Evolutionary conservation across 2,888 invertebrate species (phyloP).

Genomic region (Cynaeus angustus): DNA sequence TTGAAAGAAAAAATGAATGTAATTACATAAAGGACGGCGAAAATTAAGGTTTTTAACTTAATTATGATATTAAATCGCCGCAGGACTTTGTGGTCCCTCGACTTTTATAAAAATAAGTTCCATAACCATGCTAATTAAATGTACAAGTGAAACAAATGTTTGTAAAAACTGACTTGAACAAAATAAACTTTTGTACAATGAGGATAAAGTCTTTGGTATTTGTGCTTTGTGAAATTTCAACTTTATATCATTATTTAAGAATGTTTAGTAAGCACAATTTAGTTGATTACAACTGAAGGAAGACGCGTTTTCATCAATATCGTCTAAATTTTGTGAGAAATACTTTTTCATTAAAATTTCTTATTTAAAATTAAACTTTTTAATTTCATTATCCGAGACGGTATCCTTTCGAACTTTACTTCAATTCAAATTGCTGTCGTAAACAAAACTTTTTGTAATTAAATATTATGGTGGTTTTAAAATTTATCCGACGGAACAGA

Average conservation of each 20-base stretch:
- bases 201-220: neutral
- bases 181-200: conserved; percentile 14
- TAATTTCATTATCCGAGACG: conserved; percentile 47
- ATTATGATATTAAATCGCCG: conserved; percentile 48
- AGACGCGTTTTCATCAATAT: conserved; percentile 24
- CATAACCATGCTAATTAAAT: conserved; percentile 38
- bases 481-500: conserved; percentile 1
- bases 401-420: conserved; percentile 45
- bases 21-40: conserved; percentile 40
- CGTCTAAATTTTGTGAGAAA: conserved; percentile 25
- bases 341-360: conserved; percentile 46
- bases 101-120: conserved; percentile 46
- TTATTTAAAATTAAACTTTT: conserved; percentile 49
- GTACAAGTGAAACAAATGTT: conserved; percentile 37
- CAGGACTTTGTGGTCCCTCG: conserved; percentile 30
- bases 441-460: conserved; percentile 48
- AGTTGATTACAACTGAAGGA: conserved; percentile 2
- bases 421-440: conserved; percentile 44
- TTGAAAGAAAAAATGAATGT: conserved; percentile 3
- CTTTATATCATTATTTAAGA: conserved; percentile 5
- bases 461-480: conserved; percentile 35
- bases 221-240: conserved; percentile 5
- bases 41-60: conserved; percentile 45
- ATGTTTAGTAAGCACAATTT: conserved; percentile 9
- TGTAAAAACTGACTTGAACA: conserved; percentile 6